Percentiles rank a stretch among this genome's conserved stretches.
These are phyloP conservation scores for Eupithecia exiguata DNA, from an alignment of 2,888 invertebrate genomes.

Conservation along the genomic window DNA sequence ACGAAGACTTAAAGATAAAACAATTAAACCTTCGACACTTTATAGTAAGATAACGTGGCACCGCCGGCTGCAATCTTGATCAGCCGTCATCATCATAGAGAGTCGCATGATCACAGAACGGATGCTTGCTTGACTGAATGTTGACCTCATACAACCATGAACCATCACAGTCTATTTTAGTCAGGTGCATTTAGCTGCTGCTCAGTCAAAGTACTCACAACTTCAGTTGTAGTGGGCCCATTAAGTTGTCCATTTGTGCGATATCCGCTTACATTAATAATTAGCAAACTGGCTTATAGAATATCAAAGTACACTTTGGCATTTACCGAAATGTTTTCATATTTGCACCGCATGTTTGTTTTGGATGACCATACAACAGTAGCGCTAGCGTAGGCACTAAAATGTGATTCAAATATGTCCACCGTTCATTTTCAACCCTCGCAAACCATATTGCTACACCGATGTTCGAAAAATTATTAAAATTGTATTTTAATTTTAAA, in stretches of 20 bases:
- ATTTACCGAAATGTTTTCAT: background rate
- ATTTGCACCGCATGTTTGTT: slow-evolving; percentile 1
- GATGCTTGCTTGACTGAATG: background rate
- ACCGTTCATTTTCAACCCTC: background rate
- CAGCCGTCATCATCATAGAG: background rate
- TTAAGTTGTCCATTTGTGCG: slow-evolving; percentile 42
- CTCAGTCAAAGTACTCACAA: slow-evolving; percentile 45
- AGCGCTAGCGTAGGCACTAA: background rate
- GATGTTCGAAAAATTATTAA: background rate
- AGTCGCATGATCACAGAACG: background rate
- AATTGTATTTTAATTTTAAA: background rate
- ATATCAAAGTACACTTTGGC: slow-evolving; percentile 6
- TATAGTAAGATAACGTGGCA: background rate
- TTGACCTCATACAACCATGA: background rate
- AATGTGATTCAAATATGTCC: background rate
- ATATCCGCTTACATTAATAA: slow-evolving; percentile 8
- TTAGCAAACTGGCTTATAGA: slow-evolving; percentile 6
- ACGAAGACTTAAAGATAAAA: background rate
- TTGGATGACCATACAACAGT: background rate
- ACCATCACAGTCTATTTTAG: slow-evolving; percentile 8
- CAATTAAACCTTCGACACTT: background rate
- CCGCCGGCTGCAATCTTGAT: background rate
- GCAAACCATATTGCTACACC: background rate
- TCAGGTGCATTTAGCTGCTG: slow-evolving; percentile 23
- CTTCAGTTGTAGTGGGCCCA: slow-evolving; percentile 44